phyloP scores from a whole-genome alignment of 1,140 invertebrate genomes.

The Calosoma granatense region DNA sequence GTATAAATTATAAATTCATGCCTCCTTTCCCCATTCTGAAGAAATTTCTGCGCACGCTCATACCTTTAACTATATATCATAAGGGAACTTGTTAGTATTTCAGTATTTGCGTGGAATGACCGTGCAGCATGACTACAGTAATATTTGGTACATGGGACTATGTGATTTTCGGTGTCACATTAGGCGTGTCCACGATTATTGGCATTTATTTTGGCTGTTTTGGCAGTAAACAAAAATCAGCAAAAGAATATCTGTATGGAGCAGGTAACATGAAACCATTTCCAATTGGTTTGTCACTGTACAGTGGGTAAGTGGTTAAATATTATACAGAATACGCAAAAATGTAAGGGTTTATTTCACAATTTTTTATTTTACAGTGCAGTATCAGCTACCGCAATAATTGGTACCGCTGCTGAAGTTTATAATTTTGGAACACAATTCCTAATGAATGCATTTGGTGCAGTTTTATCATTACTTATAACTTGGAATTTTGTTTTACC shows the following conservation, averaged over 20 bases:
- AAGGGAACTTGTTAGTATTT: too few species aligned
- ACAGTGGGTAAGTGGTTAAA: background rate
- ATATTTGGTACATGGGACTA: constrained; percentile 39
- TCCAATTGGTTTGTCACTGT: constrained; percentile 41
- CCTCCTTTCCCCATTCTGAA: too few species aligned
- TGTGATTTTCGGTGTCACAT: constrained; percentile 49
- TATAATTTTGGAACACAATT: background rate
- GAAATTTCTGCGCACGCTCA: too few species aligned
- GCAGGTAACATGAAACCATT: constrained; percentile 66
- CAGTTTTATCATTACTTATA: background rate
- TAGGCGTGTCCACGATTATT: constrained; percentile 54
- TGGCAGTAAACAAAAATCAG: constrained; percentile 57
- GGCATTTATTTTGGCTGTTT: constrained; percentile 72
- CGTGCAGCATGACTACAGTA: background rate
- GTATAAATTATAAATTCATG: too few species aligned
- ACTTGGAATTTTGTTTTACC: background rate
- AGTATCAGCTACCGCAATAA: background rate
- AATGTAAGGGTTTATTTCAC: too few species aligned
- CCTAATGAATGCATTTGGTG: background rate
- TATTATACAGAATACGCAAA: background rate
- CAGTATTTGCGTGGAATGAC: too few species aligned
- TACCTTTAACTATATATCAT: too few species aligned
- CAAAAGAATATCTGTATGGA: constrained; percentile 67
- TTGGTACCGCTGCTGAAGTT: background rate
- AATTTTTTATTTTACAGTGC: background rate